Base-by-base conservation (phyloP, 1,140 invertebrate genomes). In the Nasonia longicornis region DNA sequence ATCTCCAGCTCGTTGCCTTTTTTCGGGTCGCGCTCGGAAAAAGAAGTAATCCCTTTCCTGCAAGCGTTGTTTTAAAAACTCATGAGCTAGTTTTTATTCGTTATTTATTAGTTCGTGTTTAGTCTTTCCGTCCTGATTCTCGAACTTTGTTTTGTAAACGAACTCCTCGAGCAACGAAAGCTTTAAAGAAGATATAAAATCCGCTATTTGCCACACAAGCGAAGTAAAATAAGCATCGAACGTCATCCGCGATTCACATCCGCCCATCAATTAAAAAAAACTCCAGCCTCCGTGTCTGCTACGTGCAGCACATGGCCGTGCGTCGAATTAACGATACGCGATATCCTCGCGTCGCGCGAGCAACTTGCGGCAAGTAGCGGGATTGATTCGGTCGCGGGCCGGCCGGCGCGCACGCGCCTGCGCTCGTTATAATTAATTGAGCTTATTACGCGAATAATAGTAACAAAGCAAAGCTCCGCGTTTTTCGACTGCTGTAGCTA, bases 391-490 rank as follows among this genome's bases (percentile, higher is more conserved):
- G 52, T 31, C 38, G 26, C 69, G 71, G 31, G 66, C 26, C 26
- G 26, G 26, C 26, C 26, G 26, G 26, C 26, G 0, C 38, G 14
- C 12, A 16, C 20, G 69, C 77, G n/a, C n/a, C 20, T 16, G 22
- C 22, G 73, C 22, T 63, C 31, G 38, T 80, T 80, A 75, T 75
- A 75, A 73, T 79, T 79, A 73, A 79, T 79, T 64, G 52, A 42
- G 70, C 38, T 74, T 48, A 73, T 79, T 72, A 29, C 29, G 11
- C 16, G 29, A 72, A 72, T 73, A 48, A 64, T 64, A 31, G 35
- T 66, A 66, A 79, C 58, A 38, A 73, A 48, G 52, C 70, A 63
- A 63, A 63, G 67, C 35, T 14, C 6, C 52, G 20, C n/a, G 29
- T 79, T 72, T 71, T 71, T 6, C 52, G 29, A 2, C 16, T 16